Evolutionary conservation across 2,113 vertebrate genomes (phyloP).

Genomic region (Proteles cristata): DNA sequence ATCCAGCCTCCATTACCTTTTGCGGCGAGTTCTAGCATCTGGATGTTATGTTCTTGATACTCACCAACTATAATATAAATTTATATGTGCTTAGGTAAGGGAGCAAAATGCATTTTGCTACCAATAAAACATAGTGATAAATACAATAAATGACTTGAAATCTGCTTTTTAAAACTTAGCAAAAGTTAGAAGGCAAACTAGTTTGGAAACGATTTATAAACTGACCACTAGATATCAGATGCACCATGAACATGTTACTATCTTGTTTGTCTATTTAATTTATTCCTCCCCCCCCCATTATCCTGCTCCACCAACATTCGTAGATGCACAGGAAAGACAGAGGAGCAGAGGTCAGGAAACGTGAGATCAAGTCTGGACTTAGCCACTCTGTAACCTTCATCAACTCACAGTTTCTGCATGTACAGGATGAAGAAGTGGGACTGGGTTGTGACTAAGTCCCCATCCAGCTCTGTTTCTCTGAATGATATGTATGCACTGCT

Average conservation of each 20-base stretch:
- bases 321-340: background rate
- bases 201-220: background rate
- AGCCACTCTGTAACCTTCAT: background rate
- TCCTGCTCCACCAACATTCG: background rate
- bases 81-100: background rate
- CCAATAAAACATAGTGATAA: background rate
- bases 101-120: background rate
- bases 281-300: background rate
- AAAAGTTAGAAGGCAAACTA: background rate
- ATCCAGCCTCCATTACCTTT: background rate
- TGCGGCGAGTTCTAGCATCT: background rate
- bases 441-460: background rate
- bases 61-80: background rate
- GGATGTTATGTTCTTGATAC: background rate
- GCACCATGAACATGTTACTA: background rate
- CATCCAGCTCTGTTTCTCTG: background rate
- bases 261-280: background rate
- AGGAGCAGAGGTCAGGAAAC: background rate
- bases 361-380: background rate
- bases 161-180: slow-evolving; percentile 9
- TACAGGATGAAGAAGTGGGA: background rate
- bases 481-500: background rate
- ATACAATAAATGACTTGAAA: background rate
- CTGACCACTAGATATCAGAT: background rate
- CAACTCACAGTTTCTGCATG: background rate